Evolutionary conservation across 2,113 vertebrate species (phyloP), one percentile per base, ranked within the genome.

Genomic region (Zapornia atra): DNA sequence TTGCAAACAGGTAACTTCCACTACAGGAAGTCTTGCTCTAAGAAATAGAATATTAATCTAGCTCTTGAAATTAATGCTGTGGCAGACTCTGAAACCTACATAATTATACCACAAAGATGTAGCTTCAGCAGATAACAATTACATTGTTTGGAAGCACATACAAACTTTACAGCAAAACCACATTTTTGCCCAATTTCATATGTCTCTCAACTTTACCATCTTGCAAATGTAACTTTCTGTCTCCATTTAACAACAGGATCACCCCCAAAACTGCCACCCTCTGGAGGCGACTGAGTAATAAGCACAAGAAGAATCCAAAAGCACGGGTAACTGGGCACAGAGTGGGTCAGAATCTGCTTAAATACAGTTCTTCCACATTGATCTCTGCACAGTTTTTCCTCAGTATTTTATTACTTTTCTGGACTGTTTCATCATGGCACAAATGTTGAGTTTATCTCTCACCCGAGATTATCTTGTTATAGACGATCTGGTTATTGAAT

Each of bases 401-500:
- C 48, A 40, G 16, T 46, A 66, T 80, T 94, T 97, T 95, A 86
- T 95, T 84, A 81, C 13, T 48, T 68, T 86, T 60, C 44, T 68
- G 46, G n/a, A 48, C 51, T 93, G 44, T 85, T 97, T 96, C 85
- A 85, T 95, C 80, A 79, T 29, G 29, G 46, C 79, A 60, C 13
- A 92, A 91, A 91, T 13, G 34, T 81, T 82, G 65, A 77, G 31
- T 91, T 96, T 96, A 28, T 92, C 60, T 95, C 72, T 94, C 79
- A 94, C 2, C 3, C 2, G 26, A 94, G 56, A 96, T 93, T 94
- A 96, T 96, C 85, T 95, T 96, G 40, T 94, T 97, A 82, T 69
- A 92, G 91, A 92, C 12, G 61, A 96, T 96, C 79, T 95, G 85
- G 66, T 96, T 97, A 90, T 86, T 94, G 93, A 94, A 90, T 80